Conservation (phyloP, 2,888 invertebrate species). For the Brachycybe producta region DNA sequence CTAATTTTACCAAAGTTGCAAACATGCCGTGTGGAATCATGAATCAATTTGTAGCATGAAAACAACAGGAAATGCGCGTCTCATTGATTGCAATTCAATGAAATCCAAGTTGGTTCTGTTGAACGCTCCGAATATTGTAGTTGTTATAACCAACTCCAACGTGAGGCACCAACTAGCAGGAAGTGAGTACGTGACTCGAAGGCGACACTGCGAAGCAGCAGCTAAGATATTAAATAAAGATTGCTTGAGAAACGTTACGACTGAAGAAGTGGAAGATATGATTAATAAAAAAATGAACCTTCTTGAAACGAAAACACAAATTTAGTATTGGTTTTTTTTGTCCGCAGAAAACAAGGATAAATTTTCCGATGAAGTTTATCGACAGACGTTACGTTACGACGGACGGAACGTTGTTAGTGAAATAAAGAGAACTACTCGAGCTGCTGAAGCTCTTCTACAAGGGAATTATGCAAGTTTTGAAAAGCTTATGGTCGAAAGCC, state of each 20-base stretch:
- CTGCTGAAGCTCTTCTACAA: conserved; percentile 52
- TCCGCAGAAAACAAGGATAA: conserved; percentile 28
- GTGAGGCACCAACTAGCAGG: conserved; percentile 77
- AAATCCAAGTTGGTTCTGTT: conserved; percentile 61
- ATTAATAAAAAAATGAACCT: too few species aligned
- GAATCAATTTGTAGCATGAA: conserved; percentile 90
- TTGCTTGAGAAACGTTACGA: conserved; percentile 58
- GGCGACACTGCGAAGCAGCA: conserved; percentile 47
- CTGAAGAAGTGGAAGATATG: conserved; percentile 53
- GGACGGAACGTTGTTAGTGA: conserved; percentile 78
- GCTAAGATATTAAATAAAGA: conserved; percentile 46
- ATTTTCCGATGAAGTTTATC: conserved; percentile 40
- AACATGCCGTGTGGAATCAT: conserved; percentile 90
- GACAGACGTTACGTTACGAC: too few species aligned
- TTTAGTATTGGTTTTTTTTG: too few species aligned
- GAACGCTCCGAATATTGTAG: conserved; percentile 48
- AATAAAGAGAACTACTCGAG: conserved; percentile 60
- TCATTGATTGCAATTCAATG: conserved; percentile 72
- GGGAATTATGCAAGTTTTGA: conserved; percentile 60
- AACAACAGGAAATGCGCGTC: conserved; percentile 58
- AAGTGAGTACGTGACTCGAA: conserved; percentile 71
- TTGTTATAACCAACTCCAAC: conserved; percentile 81
- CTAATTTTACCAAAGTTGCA: conserved; percentile 71
- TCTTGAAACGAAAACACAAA: too few species aligned
- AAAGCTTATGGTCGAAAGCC: conserved; percentile 71